Conservation (phyloP, 2,113 vertebrate genomes). For the Todiramphus chloris region DNA sequence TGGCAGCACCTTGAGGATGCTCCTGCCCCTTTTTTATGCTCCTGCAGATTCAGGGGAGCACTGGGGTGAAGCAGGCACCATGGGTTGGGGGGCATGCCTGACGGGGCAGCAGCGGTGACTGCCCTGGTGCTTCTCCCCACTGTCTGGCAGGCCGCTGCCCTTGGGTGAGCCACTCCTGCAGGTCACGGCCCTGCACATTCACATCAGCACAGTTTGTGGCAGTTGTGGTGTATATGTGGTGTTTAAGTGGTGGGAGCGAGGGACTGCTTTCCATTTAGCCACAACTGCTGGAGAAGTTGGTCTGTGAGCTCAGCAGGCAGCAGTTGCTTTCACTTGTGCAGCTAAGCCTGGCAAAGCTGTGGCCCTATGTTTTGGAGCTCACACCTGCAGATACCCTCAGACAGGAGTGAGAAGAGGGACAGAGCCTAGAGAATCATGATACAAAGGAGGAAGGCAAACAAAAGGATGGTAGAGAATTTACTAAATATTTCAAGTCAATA, state of each 20-base stretch:
- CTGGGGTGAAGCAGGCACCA: accelerated
- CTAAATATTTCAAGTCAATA: neutral
- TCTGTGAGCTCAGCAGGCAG: neutral
- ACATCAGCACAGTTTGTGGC: accelerated
- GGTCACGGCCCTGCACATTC: accelerated
- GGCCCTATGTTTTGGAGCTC: accelerated
- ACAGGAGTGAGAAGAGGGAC: neutral
- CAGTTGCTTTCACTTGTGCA: neutral
- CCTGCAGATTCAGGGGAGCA: neutral
- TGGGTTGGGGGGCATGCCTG: accelerated
- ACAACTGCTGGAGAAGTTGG: neutral
- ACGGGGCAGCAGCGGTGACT: neutral
- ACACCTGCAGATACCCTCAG: neutral
- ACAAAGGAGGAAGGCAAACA: neutral
- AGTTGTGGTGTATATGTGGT: accelerated
- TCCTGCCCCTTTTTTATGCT: neutral
- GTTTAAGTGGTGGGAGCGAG: neutral
- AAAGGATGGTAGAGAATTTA: neutral
- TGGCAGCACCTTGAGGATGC: neutral
- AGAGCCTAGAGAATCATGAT: neutral
- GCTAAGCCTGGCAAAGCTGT: neutral
- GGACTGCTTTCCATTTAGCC: neutral
- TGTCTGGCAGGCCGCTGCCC: accelerated
- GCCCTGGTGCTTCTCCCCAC: neutral
- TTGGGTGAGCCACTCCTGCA: accelerated